These are phyloP conservation scores for Nemotelus pantherinus DNA, from an alignment of 2,888 invertebrate genomes.

Conservation along the genomic window DNA sequence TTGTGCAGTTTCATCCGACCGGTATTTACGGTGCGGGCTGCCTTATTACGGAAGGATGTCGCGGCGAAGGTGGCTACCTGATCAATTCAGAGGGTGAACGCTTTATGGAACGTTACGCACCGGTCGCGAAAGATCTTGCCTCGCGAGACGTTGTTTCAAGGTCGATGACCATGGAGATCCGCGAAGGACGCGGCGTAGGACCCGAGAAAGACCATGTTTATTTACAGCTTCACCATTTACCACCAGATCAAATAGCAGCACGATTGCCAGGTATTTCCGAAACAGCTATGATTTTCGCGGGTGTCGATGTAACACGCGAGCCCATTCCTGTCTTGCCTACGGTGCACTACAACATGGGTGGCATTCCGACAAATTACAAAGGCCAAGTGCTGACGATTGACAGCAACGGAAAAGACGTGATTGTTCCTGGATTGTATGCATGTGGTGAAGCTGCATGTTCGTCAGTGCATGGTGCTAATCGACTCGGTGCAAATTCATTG, in stretches of 20 bases:
- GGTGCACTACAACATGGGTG: slow-evolving; percentile 99
- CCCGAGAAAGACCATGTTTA: slow-evolving; percentile 94
- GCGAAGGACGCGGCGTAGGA: slow-evolving; percentile 93
- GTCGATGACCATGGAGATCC: slow-evolving; percentile 94
- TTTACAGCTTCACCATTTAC: slow-evolving; percentile 92
- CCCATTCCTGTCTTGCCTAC: slow-evolving; percentile 96
- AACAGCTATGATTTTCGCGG: slow-evolving; percentile 98
- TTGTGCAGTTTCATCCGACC: slow-evolving; percentile 97
- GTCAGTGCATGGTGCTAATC: slow-evolving; percentile 96
- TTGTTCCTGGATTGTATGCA: slow-evolving; percentile 88
- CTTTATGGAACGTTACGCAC: slow-evolving; percentile 96
- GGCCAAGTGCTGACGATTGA: slow-evolving; percentile 75
- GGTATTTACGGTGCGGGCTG: slow-evolving; percentile 98
- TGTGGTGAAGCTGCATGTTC: slow-evolving; percentile 92
- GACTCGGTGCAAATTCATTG: slow-evolving; percentile 94
- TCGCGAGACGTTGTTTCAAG: slow-evolving; percentile 95
- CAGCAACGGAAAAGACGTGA: slow-evolving; percentile 50
- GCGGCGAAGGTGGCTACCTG: slow-evolving; percentile 94
- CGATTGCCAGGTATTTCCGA: slow-evolving; percentile 75
- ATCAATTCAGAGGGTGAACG: slow-evolving; percentile 94
- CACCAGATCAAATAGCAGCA: slow-evolving; percentile 81
- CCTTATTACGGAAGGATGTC: slow-evolving; percentile 92
- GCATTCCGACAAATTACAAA: slow-evolving; percentile 92
- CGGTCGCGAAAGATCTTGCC: slow-evolving; percentile 94
- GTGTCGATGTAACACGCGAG: slow-evolving; percentile 96